Conservation (phyloP, 1,140 invertebrate genomes). For the Mycetomoellerius zeteki region DNA sequence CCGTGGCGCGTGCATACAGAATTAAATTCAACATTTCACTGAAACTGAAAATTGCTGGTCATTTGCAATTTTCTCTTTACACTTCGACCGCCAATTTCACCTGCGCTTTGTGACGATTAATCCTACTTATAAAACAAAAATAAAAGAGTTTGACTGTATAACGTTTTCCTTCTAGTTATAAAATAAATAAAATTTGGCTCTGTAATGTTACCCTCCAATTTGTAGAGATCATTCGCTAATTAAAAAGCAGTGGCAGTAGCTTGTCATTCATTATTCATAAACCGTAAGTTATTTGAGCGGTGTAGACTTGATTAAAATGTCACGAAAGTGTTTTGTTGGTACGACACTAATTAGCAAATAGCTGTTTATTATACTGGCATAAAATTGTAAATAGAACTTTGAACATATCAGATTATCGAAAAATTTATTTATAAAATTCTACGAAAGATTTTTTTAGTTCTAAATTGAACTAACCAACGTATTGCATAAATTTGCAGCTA, state of each 20-base stretch:
- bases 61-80: neutral
- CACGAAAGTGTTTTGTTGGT: neutral
- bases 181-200: neutral
- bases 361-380: neutral
- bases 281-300: neutral
- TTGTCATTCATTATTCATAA: conserved; percentile 57
- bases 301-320: conserved; percentile 46
- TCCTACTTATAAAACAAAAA: neutral
- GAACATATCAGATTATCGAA: neutral
- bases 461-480: neutral
- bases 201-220: conserved; percentile 12
- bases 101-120: neutral
- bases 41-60: conserved; percentile 17
- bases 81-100: neutral
- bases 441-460: neutral
- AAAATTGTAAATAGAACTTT: neutral
- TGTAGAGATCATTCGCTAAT: conserved; percentile 24
- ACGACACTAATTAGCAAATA: conserved; percentile 31
- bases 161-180: neutral
- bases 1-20: conserved; percentile 49
- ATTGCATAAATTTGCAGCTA: neutral
- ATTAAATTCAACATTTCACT: conserved; percentile 67
- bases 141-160: neutral
- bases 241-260: conserved; percentile 13
- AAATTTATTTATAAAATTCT: neutral